Conservation (phyloP, 2,888 invertebrate species). For the Drosophila basisetae region DNA sequence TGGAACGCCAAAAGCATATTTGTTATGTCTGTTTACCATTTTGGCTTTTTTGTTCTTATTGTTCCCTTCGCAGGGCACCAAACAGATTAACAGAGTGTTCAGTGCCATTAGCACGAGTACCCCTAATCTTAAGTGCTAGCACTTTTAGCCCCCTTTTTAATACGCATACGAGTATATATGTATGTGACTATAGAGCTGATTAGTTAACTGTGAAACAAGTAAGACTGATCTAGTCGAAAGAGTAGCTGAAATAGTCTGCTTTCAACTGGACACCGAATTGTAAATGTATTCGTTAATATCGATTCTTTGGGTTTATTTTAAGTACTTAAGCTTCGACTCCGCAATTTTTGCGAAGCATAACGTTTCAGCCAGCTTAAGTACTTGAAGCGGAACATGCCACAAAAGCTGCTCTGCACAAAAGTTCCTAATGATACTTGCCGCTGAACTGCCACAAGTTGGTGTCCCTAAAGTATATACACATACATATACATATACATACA, state of each 20-base stretch:
- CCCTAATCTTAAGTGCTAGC: background rate
- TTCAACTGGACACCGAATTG: background rate
- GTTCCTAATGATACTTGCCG: background rate
- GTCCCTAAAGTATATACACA: background rate
- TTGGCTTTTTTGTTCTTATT: background rate
- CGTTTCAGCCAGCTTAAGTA: conserved; percentile 19
- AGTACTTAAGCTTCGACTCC: conserved; percentile 8
- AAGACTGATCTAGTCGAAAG: background rate
- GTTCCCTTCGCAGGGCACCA: background rate
- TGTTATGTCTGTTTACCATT: conserved; percentile 12
- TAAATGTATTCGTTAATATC: background rate
- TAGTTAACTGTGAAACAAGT: background rate
- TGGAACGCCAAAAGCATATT: conserved; percentile 20
- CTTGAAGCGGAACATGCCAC: conserved; percentile 12
- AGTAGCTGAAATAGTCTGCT: background rate
- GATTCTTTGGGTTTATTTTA: conserved; percentile 1
- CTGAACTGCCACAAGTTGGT: conserved; percentile 6
- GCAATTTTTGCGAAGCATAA: conserved; percentile 11
- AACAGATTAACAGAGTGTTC: background rate
- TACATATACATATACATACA: no score
- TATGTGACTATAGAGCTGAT: background rate
- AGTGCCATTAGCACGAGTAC: background rate
- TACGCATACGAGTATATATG: background rate
- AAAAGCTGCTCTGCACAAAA: conserved; percentile 3
- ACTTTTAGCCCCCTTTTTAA: background rate